These are phyloP conservation scores for Lampris incognitus DNA, from an alignment of 2,113 vertebrate species.

Conservation along the genomic window DNA sequence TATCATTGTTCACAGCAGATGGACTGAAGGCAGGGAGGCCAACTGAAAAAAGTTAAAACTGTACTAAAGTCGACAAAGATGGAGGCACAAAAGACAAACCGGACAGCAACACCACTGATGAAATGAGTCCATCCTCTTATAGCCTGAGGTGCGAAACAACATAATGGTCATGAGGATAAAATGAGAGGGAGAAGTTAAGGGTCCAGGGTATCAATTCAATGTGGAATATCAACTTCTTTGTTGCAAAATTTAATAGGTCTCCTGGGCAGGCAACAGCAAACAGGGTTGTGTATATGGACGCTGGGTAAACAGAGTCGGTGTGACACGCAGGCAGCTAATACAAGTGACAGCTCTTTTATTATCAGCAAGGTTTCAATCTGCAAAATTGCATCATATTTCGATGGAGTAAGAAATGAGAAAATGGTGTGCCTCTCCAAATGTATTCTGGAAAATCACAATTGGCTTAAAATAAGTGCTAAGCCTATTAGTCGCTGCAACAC, in stretches of 20 bases:
- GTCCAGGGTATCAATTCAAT: constrained; percentile 29
- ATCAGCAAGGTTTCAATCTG: too few relatives aligned
- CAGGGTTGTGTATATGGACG: background rate
- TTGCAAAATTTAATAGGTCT: too few relatives aligned
- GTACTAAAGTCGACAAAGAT: constrained; percentile 10
- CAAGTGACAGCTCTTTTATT: background rate
- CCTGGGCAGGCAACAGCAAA: too few relatives aligned
- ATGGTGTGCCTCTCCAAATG: too few relatives aligned
- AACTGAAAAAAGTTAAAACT: background rate
- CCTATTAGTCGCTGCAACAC: constrained; percentile 24
- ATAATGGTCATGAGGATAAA: constrained; percentile 43
- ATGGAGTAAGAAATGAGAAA: too few relatives aligned
- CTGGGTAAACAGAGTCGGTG: background rate
- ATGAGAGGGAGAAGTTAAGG: constrained; percentile 50
- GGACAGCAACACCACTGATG: background rate
- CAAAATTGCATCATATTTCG: too few relatives aligned
- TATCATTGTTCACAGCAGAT: constrained; percentile 12
- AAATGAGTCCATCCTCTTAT: background rate
- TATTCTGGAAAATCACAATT: too few relatives aligned
- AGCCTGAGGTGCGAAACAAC: constrained; percentile 22
- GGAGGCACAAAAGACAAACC: background rate
- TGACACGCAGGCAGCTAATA: background rate
- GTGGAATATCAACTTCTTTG: constrained; percentile 19
- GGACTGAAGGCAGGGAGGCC: constrained; percentile 16
- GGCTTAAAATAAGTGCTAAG: background rate